A percentile compares a stretch with the other conserved stretches of the same genome.
phyloP scores from a whole-genome alignment of 1,140 invertebrate genomes.

The Brachionus sp. region DNA sequence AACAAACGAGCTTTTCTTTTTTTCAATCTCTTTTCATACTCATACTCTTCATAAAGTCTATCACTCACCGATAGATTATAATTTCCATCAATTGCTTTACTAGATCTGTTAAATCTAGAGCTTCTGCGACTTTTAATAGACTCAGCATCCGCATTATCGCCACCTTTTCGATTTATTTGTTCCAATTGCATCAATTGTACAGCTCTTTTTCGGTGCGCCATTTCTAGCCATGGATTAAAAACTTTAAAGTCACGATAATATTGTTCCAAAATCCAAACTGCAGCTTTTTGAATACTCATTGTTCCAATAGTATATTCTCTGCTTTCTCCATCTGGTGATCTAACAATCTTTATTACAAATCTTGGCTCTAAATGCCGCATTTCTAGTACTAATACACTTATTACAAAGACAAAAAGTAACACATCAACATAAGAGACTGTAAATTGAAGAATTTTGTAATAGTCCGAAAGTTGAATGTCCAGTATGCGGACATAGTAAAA shows the following conservation, averaged over 20 bases:
- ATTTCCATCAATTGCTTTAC: neutral
- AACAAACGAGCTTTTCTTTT: conserved; percentile 82
- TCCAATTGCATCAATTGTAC: neutral
- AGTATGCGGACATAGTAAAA: conserved; percentile 87
- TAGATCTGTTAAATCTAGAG: neutral
- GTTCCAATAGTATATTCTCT: conserved; percentile 68
- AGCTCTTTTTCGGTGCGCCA: conserved; percentile 4
- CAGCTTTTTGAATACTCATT: conserved; percentile 87
- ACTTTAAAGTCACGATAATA: conserved; percentile 94
- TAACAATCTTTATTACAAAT: conserved; percentile 82
- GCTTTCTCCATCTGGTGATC: conserved; percentile 83
- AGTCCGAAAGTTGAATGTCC: conserved; percentile 55
- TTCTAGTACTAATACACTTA: conserved; percentile 85
- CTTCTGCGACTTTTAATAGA: neutral
- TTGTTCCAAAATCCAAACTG: conserved; percentile 84
- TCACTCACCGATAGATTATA: neutral
- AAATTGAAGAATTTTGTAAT: conserved; percentile 74
- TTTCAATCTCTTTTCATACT: conserved; percentile 85
- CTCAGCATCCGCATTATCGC: neutral
- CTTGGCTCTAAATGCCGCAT: conserved; percentile 80
- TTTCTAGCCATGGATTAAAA: conserved; percentile 90
- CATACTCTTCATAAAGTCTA: conserved; percentile 92
- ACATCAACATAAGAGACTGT: conserved; percentile 85
- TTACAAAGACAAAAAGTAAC: conserved; percentile 87
- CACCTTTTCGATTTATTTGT: neutral